phyloP scores from a whole-genome alignment of 2,888 invertebrate genomes.

The Erynnis tages region DNA sequence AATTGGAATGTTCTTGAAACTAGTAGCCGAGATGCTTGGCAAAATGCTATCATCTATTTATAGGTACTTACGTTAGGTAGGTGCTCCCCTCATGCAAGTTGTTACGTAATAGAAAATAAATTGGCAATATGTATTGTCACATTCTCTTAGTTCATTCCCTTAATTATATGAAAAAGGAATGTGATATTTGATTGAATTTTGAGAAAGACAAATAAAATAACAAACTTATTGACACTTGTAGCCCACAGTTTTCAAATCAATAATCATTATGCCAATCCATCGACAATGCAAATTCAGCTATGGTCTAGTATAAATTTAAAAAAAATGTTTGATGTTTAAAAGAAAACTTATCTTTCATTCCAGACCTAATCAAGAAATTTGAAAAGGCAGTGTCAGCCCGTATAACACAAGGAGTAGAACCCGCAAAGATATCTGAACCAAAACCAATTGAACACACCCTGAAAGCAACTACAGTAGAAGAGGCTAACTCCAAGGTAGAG shows the following conservation, averaged over 20 bases:
- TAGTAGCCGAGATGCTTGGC: background rate
- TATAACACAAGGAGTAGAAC: slow-evolving; percentile 37
- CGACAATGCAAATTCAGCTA: too few relatives aligned
- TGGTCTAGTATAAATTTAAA: too few relatives aligned
- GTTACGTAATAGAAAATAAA: slow-evolving; percentile 1
- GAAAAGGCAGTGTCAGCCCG: slow-evolving; percentile 54
- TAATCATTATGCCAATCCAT: too few relatives aligned
- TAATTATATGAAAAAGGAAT: too few relatives aligned
- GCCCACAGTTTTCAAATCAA: too few relatives aligned
- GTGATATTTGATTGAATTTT: too few relatives aligned
- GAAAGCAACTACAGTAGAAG: slow-evolving; percentile 43
- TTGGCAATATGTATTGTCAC: background rate
- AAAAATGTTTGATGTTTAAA: background rate
- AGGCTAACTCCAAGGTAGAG: slow-evolving; percentile 34
- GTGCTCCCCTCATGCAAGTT: background rate
- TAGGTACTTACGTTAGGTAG: background rate
- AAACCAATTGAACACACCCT: slow-evolving; percentile 34
- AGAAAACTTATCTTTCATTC: background rate
- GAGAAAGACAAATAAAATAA: too few relatives aligned
- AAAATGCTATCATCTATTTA: background rate
- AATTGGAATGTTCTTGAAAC: too few relatives aligned
- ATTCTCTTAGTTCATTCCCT: background rate
- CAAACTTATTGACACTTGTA: too few relatives aligned
- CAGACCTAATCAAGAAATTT: slow-evolving; percentile 60
- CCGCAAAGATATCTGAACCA: slow-evolving; percentile 38